Base-by-base conservation (phyloP, 1,140 invertebrate species). In the Philotrypesis tridentata region DNA sequence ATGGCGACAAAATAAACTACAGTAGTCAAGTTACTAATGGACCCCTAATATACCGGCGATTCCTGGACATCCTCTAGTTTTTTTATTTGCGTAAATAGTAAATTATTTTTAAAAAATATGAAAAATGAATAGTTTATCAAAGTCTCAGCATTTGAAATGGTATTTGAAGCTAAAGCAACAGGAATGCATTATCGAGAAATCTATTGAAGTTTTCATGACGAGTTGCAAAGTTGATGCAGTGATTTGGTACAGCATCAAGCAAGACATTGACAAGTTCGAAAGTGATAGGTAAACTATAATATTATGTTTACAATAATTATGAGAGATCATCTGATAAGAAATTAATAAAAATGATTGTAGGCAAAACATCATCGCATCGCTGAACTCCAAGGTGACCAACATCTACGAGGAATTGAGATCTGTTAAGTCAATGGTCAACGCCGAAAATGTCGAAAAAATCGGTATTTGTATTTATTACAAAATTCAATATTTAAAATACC, bases 141-240 rank as follows among this genome's bases (percentile, higher is more conserved):
- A 68, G 4, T n/a, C 25, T 65, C 76, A 73, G 40, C 61, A 68
- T 68, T 79, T 88, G 17, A 89, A 88, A 67, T 83, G 87, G 17
- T 81, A 90, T 29, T 72, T 90, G 8, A 88, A 87, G 61, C 73
- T 92, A 29, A 92, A 90, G 63, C 87, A 89, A 33, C 88, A 91
- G 72, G 89, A 92, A 78, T 70, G 86, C 29, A 82, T 88, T 72
- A 87, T 91, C 23, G 88, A 90, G 60, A 92, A 88, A 65, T 87
- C 85, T 17, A 68, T 92, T 0, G 77, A 80, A 6, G 67, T 82
- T n/a, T 84, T 89, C 73, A 85, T 91, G 7, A 82, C 83, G 0
- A 89, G 82, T 43, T 87, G 89, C 82, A 91, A 89, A 81, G 79
- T 88, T 48, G 83, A 87, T n/a, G n/a, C 85, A 17, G 86, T 88